Evolutionary conservation across 2,113 vertebrate species (phyloP).

Genomic region (Ophiodon elongatus): DNA sequence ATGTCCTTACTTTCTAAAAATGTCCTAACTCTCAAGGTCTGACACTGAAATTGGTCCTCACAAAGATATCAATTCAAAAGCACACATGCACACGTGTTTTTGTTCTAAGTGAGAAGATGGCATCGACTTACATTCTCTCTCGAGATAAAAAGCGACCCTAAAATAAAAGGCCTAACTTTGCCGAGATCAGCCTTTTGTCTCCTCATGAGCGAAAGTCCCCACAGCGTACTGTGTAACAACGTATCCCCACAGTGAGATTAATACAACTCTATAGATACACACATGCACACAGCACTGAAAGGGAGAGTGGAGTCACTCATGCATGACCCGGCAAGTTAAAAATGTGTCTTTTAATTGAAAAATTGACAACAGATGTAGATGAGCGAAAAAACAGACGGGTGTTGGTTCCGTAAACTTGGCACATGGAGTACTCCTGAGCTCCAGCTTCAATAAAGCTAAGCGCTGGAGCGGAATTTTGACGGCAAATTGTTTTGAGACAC

Average conservation of each 20-base stretch:
- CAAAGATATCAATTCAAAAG: slow-evolving; percentile 5
- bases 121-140: slow-evolving; percentile 24
- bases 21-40: slow-evolving; percentile 14
- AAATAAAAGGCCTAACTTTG: slow-evolving; percentile 37
- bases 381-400: slow-evolving; percentile 36
- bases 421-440: background rate
- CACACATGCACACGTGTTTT: slow-evolving; percentile 6
- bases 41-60: slow-evolving; percentile 1
- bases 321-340: slow-evolving; percentile 57
- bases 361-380: slow-evolving; percentile 70
- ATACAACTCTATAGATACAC: background rate
- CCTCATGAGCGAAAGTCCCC: background rate
- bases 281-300: background rate
- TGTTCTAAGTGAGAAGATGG: background rate
- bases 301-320: slow-evolving; percentile 33
- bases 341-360: slow-evolving; percentile 72
- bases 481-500: slow-evolving; percentile 30
- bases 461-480: background rate
- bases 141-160: slow-evolving; percentile 33
- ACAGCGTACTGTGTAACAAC: slow-evolving; percentile 12
- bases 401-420: slow-evolving; percentile 42
- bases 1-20: slow-evolving; percentile 4
- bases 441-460: slow-evolving; percentile 29
- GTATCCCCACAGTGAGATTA: slow-evolving; percentile 12
- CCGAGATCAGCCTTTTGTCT: slow-evolving; percentile 6